These are phyloP conservation scores for Corbicula japonica DNA, from an alignment of 2,888 invertebrate species.

Conservation along the genomic window DNA sequence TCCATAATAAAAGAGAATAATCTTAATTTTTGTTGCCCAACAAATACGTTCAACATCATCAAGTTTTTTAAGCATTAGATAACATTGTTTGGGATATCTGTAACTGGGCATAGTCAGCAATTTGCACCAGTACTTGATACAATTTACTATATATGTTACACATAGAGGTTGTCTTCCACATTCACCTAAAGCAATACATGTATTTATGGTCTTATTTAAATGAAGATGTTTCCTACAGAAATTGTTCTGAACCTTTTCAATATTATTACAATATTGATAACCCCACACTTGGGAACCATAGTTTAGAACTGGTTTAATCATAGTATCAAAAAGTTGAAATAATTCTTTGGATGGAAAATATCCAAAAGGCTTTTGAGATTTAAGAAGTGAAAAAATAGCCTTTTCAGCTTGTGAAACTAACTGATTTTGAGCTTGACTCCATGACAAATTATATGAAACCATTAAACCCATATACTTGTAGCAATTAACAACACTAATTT, in stretches of 20 bases:
- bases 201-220: conserved; percentile 1
- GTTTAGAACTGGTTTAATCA: background rate
- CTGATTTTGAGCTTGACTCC: background rate
- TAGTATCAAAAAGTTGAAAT: background rate
- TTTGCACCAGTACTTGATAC: conserved; percentile 12
- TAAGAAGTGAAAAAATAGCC: background rate
- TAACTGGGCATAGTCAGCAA: background rate
- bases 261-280: conserved; percentile 9
- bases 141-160: background rate
- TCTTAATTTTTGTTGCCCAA: conserved; percentile 8
- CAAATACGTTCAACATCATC: conserved; percentile 9
- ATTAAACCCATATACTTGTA: background rate
- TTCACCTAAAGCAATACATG: conserved; percentile 5
- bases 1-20: background rate
- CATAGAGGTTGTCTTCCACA: conserved; percentile 18
- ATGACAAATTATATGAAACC: background rate
- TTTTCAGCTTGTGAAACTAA: background rate
- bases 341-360: background rate
- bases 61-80: background rate
- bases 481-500: background rate
- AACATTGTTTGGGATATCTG: conserved; percentile 23
- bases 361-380: background rate
- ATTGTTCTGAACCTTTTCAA: conserved; percentile 17
- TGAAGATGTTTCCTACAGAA: conserved; percentile 10
- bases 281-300: conserved; percentile 20